Conservation (phyloP, 1,140 invertebrate genomes). For the Hirudo medicinalis region DNA sequence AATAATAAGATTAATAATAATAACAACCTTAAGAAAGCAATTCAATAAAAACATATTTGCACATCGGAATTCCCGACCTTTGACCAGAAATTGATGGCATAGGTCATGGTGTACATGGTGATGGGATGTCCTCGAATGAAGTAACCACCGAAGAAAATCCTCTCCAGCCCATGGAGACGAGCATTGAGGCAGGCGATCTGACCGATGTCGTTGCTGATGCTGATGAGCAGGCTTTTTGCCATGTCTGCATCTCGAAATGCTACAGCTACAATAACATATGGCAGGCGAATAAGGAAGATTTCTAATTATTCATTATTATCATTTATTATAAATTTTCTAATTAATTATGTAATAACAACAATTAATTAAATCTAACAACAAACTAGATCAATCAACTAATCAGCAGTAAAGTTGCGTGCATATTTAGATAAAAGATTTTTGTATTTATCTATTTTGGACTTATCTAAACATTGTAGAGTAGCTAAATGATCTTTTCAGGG, state of each 20-base stretch:
- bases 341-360: no score
- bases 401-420: no score
- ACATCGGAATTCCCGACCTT: conserved; percentile 37
- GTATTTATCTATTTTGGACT: no score
- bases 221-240: conserved; percentile 56
- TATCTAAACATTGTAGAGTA: no score
- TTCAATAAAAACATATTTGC: background rate
- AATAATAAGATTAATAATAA: background rate
- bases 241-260: conserved; percentile 46
- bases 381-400: no score
- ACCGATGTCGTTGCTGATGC: conserved; percentile 64
- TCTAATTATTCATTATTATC: no score
- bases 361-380: no score
- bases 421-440: no score
- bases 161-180: conserved; percentile 43
- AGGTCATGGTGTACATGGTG: conserved; percentile 61
- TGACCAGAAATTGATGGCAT: conserved; percentile 63
- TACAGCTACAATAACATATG: no score
- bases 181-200: conserved; percentile 61
- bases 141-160: conserved; percentile 63
- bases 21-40: background rate
- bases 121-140: conserved; percentile 61
- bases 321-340: no score
- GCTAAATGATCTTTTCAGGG: no score
- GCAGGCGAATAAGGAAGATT: no score